Percentiles rank a stretch among this genome's conserved stretches.
Conservation (phyloP, 2,113 vertebrate genomes). For the Nothobranchius kuhntae region DNA sequence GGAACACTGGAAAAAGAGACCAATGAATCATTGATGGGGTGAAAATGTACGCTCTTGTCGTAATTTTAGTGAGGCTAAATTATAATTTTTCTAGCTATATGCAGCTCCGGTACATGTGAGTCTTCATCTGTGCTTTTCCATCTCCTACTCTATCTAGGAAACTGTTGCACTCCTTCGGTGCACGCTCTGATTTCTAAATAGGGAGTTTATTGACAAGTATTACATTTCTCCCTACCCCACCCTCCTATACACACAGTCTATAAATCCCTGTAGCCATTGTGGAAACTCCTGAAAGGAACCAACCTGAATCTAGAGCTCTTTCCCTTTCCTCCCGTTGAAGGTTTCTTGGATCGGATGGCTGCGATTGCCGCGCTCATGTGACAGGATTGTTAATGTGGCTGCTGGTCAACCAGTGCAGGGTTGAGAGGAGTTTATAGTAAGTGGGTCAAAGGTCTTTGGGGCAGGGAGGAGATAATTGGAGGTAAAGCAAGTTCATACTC, state of each 20-base stretch:
- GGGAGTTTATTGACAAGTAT: constrained; percentile 46
- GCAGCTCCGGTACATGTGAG: constrained; percentile 15
- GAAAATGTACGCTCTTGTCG: too few relatives aligned
- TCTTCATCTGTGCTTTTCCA: not conserved
- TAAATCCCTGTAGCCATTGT: constrained; percentile 35
- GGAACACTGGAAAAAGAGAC: too few relatives aligned
- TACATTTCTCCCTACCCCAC: constrained; percentile 1
- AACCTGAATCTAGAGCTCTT: constrained; percentile 9
- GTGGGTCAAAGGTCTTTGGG: constrained; percentile 27
- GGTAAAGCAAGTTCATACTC: constrained; percentile 1
- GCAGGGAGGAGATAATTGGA: constrained; percentile 10
- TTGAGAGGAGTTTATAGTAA: constrained; percentile 33
- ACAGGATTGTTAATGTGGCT: constrained; percentile 38
- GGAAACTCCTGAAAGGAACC: constrained; percentile 40
- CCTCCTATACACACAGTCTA: not conserved
- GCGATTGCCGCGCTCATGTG: constrained; percentile 24
- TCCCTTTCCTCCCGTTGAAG: not conserved
- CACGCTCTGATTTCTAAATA: constrained; percentile 53
- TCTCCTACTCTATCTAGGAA: constrained; percentile 36
- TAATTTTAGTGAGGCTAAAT: too few relatives aligned
- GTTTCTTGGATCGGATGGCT: constrained; percentile 28
- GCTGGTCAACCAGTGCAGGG: constrained; percentile 23
- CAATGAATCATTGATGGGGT: too few relatives aligned
- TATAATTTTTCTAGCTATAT: too few relatives aligned
- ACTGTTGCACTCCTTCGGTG: constrained; percentile 28